phyloP scores from a whole-genome alignment of 2,888 invertebrate species.

The Lithosia quadra region DNA sequence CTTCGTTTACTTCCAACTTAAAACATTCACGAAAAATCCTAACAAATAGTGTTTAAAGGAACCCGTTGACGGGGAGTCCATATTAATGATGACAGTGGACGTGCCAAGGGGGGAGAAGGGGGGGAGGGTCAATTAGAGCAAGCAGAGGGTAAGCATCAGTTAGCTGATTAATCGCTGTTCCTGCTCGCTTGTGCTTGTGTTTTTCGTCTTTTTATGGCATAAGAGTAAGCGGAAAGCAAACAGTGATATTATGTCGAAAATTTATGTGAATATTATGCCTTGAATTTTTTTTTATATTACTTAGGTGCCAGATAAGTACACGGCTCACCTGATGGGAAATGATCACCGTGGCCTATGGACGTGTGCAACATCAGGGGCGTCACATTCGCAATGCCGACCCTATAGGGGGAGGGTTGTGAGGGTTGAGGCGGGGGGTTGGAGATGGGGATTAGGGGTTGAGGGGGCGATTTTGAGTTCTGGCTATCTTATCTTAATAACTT shows the following conservation, averaged over 20 bases:
- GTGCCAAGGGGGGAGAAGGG: slow-evolving; percentile 34
- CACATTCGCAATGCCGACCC: too few relatives aligned
- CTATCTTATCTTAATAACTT: too few relatives aligned
- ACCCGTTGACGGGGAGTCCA: slow-evolving; percentile 39
- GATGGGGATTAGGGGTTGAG: too few relatives aligned
- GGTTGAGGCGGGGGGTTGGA: too few relatives aligned
- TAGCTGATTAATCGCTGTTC: slow-evolving; percentile 57
- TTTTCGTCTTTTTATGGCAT: slow-evolving; percentile 19
- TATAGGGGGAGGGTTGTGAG: too few relatives aligned
- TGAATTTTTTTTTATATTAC: too few relatives aligned
- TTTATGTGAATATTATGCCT: too few relatives aligned
- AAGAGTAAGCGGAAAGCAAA: slow-evolving; percentile 25
- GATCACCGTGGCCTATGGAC: too few relatives aligned
- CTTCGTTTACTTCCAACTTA: slow-evolving; percentile 13
- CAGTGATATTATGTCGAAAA: background rate
- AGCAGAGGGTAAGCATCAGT: slow-evolving; percentile 61
- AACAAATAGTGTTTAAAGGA: slow-evolving; percentile 39
- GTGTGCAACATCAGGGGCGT: too few relatives aligned
- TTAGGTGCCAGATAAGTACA: too few relatives aligned
- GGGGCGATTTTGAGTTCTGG: background rate
- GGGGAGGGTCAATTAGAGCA: slow-evolving; percentile 64
- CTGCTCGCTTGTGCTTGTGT: slow-evolving; percentile 31
- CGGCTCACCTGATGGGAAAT: too few relatives aligned
- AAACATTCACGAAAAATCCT: slow-evolving; percentile 23
- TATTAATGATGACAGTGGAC: slow-evolving; percentile 71